Evolutionary conservation across 2,113 vertebrate species (phyloP), one percentile per base, ranked within the genome.

Genomic region (Trogon melanurus): DNA sequence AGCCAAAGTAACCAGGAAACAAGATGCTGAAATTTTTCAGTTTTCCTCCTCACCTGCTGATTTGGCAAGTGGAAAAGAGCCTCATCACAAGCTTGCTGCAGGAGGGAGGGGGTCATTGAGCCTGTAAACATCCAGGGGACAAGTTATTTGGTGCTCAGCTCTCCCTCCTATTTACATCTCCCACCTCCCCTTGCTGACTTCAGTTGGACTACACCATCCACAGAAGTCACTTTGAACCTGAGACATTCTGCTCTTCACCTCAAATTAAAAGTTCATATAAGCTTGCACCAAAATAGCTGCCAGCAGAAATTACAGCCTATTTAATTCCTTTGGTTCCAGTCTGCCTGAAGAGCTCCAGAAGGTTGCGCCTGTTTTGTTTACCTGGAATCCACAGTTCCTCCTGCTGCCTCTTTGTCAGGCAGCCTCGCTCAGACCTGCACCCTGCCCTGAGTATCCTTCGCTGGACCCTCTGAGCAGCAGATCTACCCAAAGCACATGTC

Each of bases 281-380:
- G 56, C 67, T 54, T 66, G 44, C 45, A 80, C 17, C 16, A 50
- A 92, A 92, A 91, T 87, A 95, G 69, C 76, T 51, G 79, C 26
- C 45, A 66, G 44, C 91, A 81, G 54, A 7, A 95, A 95, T 75
- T 57, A 50, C 56, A 86, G 34, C 16, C 29, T 60, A 7, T 71
- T 81, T 91, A 58, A 78, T 86, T 84, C 61, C 50, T 93, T 91
- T 86, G 56, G 72, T 88, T 93, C 89, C 83, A 74, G 18, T 71
- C 71, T 32, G 76, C 48, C 64, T 81, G 61, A 85, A 38, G 17
- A 83, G 44, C 15, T 53, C 56, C 67, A 75, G 57, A 81, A 93
- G 38, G 60, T 74, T 18, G 45, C 0, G 3, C 48, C 66, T 53
- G 44, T 44, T 92, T 73, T 86, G 32, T 56, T 86, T 22, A 80